Base-by-base conservation (phyloP, 92 coral and sea anemone species). In the Bergia sp. region DNA sequence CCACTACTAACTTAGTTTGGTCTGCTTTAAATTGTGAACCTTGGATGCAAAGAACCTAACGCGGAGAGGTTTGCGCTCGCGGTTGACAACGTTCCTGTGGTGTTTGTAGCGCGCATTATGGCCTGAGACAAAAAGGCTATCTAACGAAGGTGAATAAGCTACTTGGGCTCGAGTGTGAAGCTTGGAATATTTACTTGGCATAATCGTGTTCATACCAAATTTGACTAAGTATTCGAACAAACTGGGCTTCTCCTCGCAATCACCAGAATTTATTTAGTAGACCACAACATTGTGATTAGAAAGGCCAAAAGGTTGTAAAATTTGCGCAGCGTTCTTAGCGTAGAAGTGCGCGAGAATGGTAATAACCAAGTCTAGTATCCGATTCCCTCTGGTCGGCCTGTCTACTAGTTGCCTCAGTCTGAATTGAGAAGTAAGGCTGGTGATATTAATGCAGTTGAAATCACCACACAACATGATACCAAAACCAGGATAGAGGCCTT, bases 391-490 rank as follows among this genome's bases (percentile, higher is more conserved):
- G 67, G 95, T 89, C 13, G 93, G 86, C 43, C 66, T 87, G 76
- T 86, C 84, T 37, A 93, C 90, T 7, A 93, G 91, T 74, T 93
- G 92, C 66, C 88, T 93, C 81, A 91, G 90, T 84, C 77, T 81
- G 69, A 91, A 91, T 73, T 93, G 92, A 79, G 77, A 20, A 40
- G 82, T 49, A 73, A 89, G 82, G 79, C 90, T 89, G 73, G 39
- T 55, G 73, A 81, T 89, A 42, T 91, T 86, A 36, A 93, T 91
- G 67, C 90, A 93, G 74, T 88, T 93, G 89, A 91, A 93, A 76
- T 91, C 93, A 47, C 93, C 93, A 69, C 86, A 77, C 38, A 91
- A 39, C 43, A 88, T 21, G 18, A 93, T 76, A 36, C 92, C 91
- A 78, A 92, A 91, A 55, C 93, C 92, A 72, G 90, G 92, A 82